These are phyloP conservation scores for Hormaphis cornu DNA, from an alignment of 1,140 invertebrate species.

Conservation along the genomic window DNA sequence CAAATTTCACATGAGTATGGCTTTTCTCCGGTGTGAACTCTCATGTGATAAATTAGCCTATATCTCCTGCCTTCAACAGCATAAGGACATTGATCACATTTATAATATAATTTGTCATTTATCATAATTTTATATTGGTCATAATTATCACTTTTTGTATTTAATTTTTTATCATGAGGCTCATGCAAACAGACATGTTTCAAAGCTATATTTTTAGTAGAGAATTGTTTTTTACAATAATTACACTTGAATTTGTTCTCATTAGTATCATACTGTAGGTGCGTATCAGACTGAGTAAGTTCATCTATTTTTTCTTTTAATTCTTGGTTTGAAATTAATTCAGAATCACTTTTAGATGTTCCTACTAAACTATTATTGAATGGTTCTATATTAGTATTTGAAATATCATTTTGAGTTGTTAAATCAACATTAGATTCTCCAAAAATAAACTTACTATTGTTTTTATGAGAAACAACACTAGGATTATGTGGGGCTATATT, in stretches of 20 bases:
- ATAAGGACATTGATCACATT: slow-evolving; percentile 33
- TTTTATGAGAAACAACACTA: no score
- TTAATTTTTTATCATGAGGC: background rate
- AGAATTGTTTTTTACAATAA: background rate
- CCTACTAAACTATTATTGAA: background rate
- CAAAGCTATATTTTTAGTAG: background rate
- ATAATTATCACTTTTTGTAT: background rate
- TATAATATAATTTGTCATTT: slow-evolving; percentile 27
- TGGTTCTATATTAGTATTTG: background rate
- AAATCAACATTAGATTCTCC: background rate
- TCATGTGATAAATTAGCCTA: slow-evolving; percentile 34
- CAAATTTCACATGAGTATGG: slow-evolving; percentile 63
- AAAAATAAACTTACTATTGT: no score
- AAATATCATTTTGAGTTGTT: background rate
- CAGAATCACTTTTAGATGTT: background rate
- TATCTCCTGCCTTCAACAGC: slow-evolving; percentile 26
- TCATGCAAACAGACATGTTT: background rate
- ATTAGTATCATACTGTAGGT: background rate
- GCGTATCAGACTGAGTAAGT: background rate
- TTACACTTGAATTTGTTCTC: background rate
- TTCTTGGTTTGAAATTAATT: background rate
- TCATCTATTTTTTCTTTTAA: background rate
- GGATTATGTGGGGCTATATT: no score
- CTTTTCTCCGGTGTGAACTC: slow-evolving; percentile 50
- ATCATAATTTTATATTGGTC: slow-evolving; percentile 12